These are phyloP conservation scores for Yponomeuta sedellus DNA, from an alignment of 2,888 invertebrate species.

Conservation along the genomic window DNA sequence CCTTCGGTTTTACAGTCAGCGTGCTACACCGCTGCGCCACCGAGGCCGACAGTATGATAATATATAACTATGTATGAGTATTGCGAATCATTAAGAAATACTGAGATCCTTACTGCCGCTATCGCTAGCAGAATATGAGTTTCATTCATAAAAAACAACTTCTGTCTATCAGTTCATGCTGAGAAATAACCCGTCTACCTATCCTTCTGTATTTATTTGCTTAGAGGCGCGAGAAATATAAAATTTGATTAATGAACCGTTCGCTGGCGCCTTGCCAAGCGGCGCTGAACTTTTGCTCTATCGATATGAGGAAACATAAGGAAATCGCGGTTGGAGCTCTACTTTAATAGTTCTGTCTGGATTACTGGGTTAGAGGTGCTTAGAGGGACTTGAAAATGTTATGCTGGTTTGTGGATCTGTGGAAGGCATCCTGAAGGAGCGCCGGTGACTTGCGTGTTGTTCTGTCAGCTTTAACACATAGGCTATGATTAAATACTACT, in stretches of 20 bases:
- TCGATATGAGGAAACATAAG: slow-evolving; percentile 9
- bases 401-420: not conserved
- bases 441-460: no score
- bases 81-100: no score
- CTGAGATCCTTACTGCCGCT: no score
- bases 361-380: slow-evolving; percentile 1
- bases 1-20: no score
- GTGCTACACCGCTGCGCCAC: no score
- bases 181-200: not conserved
- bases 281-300: not conserved
- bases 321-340: not conserved
- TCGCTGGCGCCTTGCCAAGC: slow-evolving; percentile 15
- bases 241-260: slow-evolving; percentile 41
- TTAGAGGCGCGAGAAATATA: slow-evolving; percentile 45
- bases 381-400: not conserved
- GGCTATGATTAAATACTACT: no score
- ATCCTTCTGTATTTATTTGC: slow-evolving; percentile 22
- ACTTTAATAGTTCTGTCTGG: not conserved
- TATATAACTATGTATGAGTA: no score
- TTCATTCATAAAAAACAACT: no score
- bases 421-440: no score
- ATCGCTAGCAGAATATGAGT: no score
- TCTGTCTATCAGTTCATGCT: not conserved
- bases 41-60: no score
- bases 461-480: no score